phyloP scores from a whole-genome alignment of 37 sponge, comb jelly and placozoan genomes.

The Diacarnus erythraeanus region DNA sequence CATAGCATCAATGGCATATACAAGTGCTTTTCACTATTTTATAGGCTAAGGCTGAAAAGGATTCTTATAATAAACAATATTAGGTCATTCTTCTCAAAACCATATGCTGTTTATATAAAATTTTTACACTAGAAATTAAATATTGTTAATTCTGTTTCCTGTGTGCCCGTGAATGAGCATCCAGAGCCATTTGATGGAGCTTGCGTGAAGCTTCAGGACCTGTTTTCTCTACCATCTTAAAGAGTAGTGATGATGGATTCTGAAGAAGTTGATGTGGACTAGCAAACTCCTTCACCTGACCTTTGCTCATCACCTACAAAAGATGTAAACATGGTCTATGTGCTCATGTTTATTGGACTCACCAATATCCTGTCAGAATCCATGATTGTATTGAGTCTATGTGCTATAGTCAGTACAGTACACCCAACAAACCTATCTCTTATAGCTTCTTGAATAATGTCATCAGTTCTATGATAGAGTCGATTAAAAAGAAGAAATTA shows the following conservation, averaged over 20 bases:
- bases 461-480: slow-evolving; percentile 85
- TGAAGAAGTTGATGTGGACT: slow-evolving; percentile 38
- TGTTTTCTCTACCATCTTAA: slow-evolving; percentile 44
- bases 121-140: too few species aligned
- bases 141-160: neutral
- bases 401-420: slow-evolving; percentile 93
- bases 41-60: too few species aligned
- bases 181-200: slow-evolving; percentile 11
- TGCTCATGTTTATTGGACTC: neutral
- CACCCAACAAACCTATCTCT: slow-evolving; percentile 71
- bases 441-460: slow-evolving; percentile 81
- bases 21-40: too few species aligned
- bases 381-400: slow-evolving; percentile 94
- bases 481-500: too few species aligned
- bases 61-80: too few species aligned
- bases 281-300: slow-evolving; percentile 58
- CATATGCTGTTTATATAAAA: too few species aligned
- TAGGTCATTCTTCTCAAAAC: too few species aligned
- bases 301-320: slow-evolving; percentile 52
- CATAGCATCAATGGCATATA: too few species aligned
- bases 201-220: slow-evolving; percentile 36
- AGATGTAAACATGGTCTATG: neutral
- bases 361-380: slow-evolving; percentile 88
- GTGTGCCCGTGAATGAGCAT: neutral
- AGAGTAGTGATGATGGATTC: slow-evolving; percentile 24